phyloP scores from a whole-genome alignment of 2,113 vertebrate species.

The Mixornis gularis region DNA sequence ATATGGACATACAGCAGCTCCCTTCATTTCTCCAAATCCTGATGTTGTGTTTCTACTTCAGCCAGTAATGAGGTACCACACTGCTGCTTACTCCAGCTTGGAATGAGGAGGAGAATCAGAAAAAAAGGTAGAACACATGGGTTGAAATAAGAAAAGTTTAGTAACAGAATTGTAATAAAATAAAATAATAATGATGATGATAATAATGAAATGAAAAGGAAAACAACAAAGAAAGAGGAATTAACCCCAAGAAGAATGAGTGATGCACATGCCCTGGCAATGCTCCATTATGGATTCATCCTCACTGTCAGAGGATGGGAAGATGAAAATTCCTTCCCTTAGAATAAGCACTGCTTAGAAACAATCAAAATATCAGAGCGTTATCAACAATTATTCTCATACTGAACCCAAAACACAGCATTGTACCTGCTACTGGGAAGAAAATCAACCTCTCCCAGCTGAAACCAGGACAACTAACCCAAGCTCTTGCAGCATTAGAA shows the following conservation, averaged over 20 bases:
- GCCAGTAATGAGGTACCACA: not conserved
- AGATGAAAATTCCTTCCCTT: not conserved
- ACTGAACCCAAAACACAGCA: not conserved
- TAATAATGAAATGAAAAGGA: not conserved
- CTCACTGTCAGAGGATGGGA: not conserved
- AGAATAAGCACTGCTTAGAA: not conserved
- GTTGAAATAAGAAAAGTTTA: not conserved
- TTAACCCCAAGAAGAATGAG: not conserved
- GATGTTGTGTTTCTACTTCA: not conserved
- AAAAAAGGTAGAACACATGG: not conserved
- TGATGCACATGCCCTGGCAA: not conserved
- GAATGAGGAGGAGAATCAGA: not conserved
- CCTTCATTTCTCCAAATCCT: not conserved
- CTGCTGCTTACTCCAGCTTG: not conserved
- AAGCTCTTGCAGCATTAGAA: not conserved
- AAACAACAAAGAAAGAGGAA: not conserved
- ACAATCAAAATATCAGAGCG: not conserved
- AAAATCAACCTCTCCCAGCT: not conserved
- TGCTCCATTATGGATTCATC: not conserved
- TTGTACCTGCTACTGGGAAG: not conserved
- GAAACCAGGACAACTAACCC: not conserved
- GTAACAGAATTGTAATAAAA: not conserved
- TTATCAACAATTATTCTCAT: not conserved
- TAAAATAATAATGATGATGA: not conserved
- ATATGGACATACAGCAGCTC: not conserved